Conservation (phyloP, 2,113 vertebrate genomes). For the Corythoichthys intestinalis region DNA sequence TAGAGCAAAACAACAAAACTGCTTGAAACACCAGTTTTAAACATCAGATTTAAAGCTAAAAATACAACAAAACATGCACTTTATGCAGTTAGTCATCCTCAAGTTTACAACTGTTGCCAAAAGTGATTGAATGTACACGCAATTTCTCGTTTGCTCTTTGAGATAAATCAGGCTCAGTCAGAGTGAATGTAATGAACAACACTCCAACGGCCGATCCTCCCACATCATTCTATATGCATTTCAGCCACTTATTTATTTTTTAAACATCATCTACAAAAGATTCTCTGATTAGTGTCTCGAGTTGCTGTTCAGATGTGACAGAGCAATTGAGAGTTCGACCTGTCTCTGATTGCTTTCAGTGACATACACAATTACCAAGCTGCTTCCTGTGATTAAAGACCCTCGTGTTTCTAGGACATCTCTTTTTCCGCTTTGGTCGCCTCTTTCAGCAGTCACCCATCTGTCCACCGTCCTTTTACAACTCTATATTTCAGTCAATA, state of each 20-base stretch:
- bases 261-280: constrained; percentile 46
- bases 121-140: too few species aligned
- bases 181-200: constrained; percentile 22
- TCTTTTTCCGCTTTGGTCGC: constrained; percentile 17
- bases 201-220: constrained; percentile 10
- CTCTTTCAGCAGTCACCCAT: constrained; percentile 21
- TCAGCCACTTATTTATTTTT: constrained; percentile 23
- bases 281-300: constrained; percentile 41
- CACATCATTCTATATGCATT: constrained; percentile 25
- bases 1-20: neutral
- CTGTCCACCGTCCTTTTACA: constrained; percentile 26
- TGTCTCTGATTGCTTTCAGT: constrained; percentile 51
- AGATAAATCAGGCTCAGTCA: neutral
- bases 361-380: constrained; percentile 60
- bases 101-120: too few species aligned
- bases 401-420: constrained; percentile 44
- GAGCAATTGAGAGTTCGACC: constrained; percentile 28
- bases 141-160: neutral
- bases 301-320: constrained; percentile 31
- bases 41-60: too few species aligned
- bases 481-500: constrained; percentile 4
- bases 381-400: constrained; percentile 63
- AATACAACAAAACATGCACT: too few species aligned
- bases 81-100: too few species aligned
- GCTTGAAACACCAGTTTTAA: too few species aligned